Evolutionary conservation across 1,140 invertebrate genomes (phyloP).

Genomic region (Ericerus pela): DNA sequence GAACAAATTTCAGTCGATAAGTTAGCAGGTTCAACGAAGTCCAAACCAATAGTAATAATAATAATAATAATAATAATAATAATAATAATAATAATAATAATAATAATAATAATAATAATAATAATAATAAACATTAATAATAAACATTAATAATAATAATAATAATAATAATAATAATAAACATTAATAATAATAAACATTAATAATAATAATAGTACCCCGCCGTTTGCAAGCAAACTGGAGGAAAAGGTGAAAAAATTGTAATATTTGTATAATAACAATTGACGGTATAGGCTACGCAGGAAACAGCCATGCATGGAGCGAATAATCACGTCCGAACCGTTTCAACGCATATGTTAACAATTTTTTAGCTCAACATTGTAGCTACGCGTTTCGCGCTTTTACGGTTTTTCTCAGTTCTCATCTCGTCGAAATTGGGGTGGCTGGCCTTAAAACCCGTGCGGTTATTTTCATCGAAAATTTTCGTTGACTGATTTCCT

Average conservation of each 20-base stretch:
- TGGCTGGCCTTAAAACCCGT: too few species aligned
- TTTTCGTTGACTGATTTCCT: too few species aligned
- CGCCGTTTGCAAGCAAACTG: neutral
- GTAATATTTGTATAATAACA: neutral
- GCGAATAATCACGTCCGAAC: too few species aligned
- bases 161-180: neutral
- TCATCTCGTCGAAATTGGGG: too few species aligned
- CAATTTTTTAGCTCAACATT: neutral
- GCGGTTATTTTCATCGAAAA: too few species aligned
- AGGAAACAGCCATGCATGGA: neutral
- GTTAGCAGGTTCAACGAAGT: slow-evolving; percentile 4
- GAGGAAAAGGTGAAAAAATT: too few species aligned
- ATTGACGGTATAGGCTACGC: neutral
- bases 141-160: neutral
- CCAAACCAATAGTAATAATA: neutral
- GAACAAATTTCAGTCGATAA: neutral
- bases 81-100: neutral
- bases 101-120: neutral
- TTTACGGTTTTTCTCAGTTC: too few species aligned
- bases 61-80: neutral
- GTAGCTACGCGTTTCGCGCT: neutral
- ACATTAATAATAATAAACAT: neutral
- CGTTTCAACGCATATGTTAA: neutral
- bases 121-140: neutral
- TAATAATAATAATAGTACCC: neutral